Base-by-base conservation (phyloP, 2,888 invertebrate species). In the Lepidochrysops patricia region DNA sequence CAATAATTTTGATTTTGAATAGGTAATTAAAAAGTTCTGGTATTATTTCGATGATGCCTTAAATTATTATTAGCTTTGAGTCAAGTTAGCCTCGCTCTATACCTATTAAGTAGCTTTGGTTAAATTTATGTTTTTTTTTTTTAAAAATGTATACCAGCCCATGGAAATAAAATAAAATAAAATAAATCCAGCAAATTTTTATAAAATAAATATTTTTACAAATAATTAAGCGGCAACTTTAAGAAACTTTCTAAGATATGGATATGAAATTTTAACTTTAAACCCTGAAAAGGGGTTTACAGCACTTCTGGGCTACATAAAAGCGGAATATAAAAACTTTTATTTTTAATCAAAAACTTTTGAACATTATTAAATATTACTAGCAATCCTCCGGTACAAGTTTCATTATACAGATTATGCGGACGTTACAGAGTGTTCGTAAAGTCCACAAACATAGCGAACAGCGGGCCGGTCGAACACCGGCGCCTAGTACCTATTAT, bases 391-490 rank as follows among this genome's bases (percentile, higher is more conserved):
- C 9, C 27, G 15, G 32, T 32, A 19, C 32, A 54, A 54, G 54
- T 54, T 54, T 54, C 54, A 32, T 54, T 54, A 32, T 19, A 54
- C 54, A 32, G 19, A 54, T 32, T 54, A 15, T 54, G 54, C 54
- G 26, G 50, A 34, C 25, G 57, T 57, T 27, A 50, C 50, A 35
- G 29, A 58, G 50, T 50, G 35, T 52, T 58, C 54, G 19, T 58
- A 35, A 58, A 58, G 58, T 35, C 35, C 35, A 26, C 59, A 57
- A 62, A n/a, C n/a, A n/a, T n/a, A n/a, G n/a, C n/a, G n/a, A n/a
- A n/a, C n/a, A n/a, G n/a, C n/a, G n/a, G n/a, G n/a, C n/a, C n/a
- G n/a, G n/a, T n/a, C n/a, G n/a, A n/a, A n/a, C n/a, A n/a, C n/a
- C n/a, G n/a, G n/a, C n/a, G n/a, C n/a, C n/a, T n/a, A n/a, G n/a